A percentile compares a stretch with the other conserved stretches of the same genome.
Evolutionary conservation across 2,113 vertebrate genomes (phyloP).

Genomic region (Columba livia): DNA sequence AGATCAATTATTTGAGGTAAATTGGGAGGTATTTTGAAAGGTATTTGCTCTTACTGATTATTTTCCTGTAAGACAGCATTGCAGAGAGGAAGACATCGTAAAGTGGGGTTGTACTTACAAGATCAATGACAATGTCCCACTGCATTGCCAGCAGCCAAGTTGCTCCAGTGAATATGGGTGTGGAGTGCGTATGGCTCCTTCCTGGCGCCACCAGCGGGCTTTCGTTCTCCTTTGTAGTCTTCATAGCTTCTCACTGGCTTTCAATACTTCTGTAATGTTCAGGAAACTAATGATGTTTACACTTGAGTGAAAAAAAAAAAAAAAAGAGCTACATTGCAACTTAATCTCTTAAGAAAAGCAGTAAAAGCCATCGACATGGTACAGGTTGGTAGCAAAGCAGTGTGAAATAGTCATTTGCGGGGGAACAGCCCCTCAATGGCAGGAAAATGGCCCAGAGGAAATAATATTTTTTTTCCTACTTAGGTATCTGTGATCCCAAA

Average conservation of each 20-base stretch:
- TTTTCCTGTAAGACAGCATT: neutral
- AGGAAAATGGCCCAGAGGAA: neutral
- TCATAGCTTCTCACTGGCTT: neutral
- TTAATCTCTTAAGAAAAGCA: neutral
- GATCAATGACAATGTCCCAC: neutral
- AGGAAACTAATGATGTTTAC: neutral
- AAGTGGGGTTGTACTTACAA: neutral
- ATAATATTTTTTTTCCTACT: neutral
- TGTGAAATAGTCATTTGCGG: neutral
- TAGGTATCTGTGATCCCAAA: neutral
- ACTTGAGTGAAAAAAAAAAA: neutral
- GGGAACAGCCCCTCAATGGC: neutral
- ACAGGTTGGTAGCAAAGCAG: neutral
- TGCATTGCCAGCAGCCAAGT: neutral
- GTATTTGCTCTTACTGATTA: neutral
- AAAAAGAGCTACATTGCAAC: neutral
- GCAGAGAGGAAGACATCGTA: neutral
- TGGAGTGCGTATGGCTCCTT: neutral
- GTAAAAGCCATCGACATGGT: neutral
- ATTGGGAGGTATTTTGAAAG: neutral
- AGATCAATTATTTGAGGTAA: neutral
- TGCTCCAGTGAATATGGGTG: fast-evolving
- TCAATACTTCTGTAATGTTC: neutral
- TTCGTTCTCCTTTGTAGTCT: neutral
- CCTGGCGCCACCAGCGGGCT: neutral